These are phyloP conservation scores for Notothenia rossii DNA, from an alignment of 2,113 vertebrate genomes.

Conservation along the genomic window DNA sequence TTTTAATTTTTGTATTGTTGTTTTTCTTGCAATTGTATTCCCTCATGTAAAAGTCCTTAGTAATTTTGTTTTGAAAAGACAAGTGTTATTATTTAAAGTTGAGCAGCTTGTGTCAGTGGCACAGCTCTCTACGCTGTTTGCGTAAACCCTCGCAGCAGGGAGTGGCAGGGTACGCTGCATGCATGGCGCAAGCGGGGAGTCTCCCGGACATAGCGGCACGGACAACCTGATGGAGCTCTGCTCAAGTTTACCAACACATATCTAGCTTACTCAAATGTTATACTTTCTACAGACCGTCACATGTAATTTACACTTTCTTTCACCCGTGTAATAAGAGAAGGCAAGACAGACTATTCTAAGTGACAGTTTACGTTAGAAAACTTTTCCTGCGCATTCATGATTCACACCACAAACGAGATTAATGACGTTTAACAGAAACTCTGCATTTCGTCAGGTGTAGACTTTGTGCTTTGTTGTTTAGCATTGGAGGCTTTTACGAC, in stretches of 20 bases:
- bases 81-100: neutral
- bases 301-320: too few species aligned
- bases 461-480: neutral
- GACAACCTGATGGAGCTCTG: constrained; percentile 13
- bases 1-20: too few species aligned
- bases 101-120: neutral
- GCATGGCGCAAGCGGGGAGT: constrained; percentile 67
- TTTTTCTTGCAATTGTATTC: too few species aligned
- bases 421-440: neutral
- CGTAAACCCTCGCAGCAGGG: constrained; percentile 55
- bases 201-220: constrained; percentile 79
- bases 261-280: neutral
- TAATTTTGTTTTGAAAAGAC: too few species aligned
- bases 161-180: constrained; percentile 42
- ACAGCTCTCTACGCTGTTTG: constrained; percentile 55
- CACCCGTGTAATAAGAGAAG: too few species aligned
- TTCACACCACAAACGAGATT: neutral
- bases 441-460: neutral
- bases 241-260: constrained; percentile 16
- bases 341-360: neutral
- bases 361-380: constrained; percentile 40
- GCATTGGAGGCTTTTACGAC: neutral
- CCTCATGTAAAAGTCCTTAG: too few species aligned
- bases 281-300: fast-evolving
- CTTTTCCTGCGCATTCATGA: constrained; percentile 22